These are phyloP conservation scores for Lanius collurio DNA, from an alignment of 2,113 vertebrate genomes.

Conservation along the genomic window DNA sequence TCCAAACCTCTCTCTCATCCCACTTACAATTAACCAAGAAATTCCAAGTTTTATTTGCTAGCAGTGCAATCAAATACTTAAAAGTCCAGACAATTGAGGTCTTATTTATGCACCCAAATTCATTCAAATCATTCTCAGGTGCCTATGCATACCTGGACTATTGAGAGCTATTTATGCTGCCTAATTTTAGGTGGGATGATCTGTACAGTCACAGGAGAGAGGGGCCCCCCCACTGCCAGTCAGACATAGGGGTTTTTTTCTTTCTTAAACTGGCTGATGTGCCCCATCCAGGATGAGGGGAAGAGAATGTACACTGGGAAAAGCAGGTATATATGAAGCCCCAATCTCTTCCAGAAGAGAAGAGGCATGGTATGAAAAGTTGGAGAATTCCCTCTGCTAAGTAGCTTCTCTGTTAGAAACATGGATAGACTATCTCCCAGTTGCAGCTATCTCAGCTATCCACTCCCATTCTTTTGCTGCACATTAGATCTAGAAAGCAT, in stretches of 20 bases:
- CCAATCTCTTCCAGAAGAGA: background rate
- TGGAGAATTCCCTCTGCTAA: background rate
- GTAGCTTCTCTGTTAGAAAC: background rate
- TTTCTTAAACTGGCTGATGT: background rate
- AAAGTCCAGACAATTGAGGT: background rate
- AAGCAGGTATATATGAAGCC: background rate
- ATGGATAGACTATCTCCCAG: background rate
- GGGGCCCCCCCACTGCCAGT: fast-evolving
- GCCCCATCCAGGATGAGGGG: background rate
- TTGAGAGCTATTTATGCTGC: background rate
- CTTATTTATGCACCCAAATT: background rate
- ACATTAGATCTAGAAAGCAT: background rate
- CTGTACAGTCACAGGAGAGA: background rate
- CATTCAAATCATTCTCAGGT: background rate
- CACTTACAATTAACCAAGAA: background rate
- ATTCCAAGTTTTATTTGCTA: background rate
- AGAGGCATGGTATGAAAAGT: background rate
- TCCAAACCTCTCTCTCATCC: background rate
- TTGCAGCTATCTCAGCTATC: background rate
- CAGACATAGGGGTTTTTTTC: background rate
- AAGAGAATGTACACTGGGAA: background rate
- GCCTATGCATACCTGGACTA: background rate
- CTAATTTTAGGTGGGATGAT: background rate
- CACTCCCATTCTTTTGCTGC: background rate
- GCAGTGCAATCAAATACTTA: background rate